Conservation (phyloP, 2,888 invertebrate genomes). For the Tipula confusa region DNA sequence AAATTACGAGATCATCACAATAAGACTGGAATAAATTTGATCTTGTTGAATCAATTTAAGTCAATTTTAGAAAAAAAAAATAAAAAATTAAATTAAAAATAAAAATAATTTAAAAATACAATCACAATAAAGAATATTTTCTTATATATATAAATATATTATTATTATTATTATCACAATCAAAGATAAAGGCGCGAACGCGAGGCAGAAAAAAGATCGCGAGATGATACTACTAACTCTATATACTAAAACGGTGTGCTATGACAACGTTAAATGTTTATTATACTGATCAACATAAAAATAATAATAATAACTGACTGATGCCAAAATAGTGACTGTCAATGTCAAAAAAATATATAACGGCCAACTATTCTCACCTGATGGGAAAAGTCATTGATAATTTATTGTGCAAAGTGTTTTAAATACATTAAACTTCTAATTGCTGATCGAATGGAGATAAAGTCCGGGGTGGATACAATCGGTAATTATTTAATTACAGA, state of each 20-base stretch:
- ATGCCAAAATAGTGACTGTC: not conserved
- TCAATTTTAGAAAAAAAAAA: slow-evolving; percentile 36
- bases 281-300: not conserved
- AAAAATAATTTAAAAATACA: slow-evolving; percentile 3
- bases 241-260: not conserved
- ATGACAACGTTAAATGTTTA: not conserved
- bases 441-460: not conserved
- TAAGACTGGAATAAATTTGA: slow-evolving; percentile 39
- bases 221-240: not conserved
- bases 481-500: not conserved
- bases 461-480: not conserved
- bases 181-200: not conserved
- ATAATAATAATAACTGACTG: not conserved
- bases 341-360: not conserved
- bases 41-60: slow-evolving; percentile 41
- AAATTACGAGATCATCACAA: slow-evolving; percentile 30
- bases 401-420: not conserved
- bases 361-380: not conserved
- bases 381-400: not conserved
- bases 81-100: too few relatives aligned
- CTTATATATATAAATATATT: too few relatives aligned
- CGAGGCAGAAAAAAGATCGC: not conserved
- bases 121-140: slow-evolving; percentile 9
- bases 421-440: not conserved
- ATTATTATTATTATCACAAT: not conserved